These are phyloP conservation scores for Rhinoraja longicauda DNA, from an alignment of 2,797 vertebrate species.

Conservation along the genomic window DNA sequence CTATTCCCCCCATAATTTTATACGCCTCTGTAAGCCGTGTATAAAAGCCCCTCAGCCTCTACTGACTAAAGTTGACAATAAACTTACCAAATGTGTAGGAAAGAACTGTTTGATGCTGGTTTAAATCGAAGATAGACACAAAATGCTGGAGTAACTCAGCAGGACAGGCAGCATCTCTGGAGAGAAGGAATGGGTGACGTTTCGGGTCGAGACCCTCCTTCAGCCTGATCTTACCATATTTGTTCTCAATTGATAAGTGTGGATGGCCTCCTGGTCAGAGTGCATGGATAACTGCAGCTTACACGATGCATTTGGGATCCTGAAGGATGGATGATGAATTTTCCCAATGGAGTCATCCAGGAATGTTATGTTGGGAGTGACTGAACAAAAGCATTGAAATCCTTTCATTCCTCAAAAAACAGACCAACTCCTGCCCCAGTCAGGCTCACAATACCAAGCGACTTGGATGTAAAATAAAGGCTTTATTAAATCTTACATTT, in stretches of 20 bases:
- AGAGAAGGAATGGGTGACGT: too few relatives aligned
- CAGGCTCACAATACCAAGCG: not conserved
- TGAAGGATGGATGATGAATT: not conserved
- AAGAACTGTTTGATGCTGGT: too few relatives aligned
- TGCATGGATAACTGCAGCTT: not conserved
- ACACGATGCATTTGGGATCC: not conserved
- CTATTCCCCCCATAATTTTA: too few relatives aligned
- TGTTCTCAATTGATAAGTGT: not conserved
- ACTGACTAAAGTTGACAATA: not conserved
- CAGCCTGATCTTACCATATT: not conserved
- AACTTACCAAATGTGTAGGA: not conserved
- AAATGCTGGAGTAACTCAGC: too few relatives aligned
- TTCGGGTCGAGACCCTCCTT: too few relatives aligned
- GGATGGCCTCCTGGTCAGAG: not conserved
- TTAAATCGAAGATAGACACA: too few relatives aligned
- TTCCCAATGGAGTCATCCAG: not conserved
- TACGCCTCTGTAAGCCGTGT: too few relatives aligned
- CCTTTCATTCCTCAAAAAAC: not conserved
- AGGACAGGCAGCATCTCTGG: too few relatives aligned
- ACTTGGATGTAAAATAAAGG: not conserved
- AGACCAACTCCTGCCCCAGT: not conserved
- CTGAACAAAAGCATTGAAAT: not conserved
- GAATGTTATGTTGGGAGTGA: not conserved
- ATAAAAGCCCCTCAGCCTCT: too few relatives aligned
- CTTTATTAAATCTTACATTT: not conserved